Evolutionary conservation across 2,113 vertebrate genomes (phyloP).

Genomic region (Burhinus bistriatus): DNA sequence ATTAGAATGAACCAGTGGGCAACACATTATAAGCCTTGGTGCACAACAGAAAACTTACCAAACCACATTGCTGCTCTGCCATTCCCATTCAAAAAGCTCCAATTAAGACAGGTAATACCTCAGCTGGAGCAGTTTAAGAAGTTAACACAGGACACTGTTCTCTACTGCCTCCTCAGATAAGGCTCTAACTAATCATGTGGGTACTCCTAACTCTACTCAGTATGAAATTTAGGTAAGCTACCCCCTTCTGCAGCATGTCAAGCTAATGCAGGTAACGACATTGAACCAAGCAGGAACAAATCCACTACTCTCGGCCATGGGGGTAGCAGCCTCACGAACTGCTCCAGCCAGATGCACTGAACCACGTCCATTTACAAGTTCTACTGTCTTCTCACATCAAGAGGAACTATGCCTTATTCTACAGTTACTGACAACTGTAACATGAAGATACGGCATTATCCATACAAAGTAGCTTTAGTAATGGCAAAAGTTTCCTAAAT

Average conservation of each 20-base stretch:
- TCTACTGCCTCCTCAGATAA: background rate
- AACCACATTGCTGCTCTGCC: background rate
- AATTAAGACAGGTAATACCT: background rate
- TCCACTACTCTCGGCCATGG: background rate
- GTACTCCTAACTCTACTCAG: background rate
- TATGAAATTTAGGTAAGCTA: background rate
- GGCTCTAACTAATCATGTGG: background rate
- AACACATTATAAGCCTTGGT: background rate
- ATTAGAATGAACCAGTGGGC: background rate
- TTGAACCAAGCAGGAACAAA: background rate
- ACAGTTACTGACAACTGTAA: background rate
- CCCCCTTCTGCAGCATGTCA: background rate
- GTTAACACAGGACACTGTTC: background rate
- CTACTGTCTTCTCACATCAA: background rate
- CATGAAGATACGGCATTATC: background rate
- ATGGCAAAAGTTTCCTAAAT: background rate
- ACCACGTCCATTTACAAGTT: background rate
- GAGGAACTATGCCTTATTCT: background rate
- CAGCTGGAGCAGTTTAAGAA: background rate
- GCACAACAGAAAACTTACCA: background rate
- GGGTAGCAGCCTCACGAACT: background rate
- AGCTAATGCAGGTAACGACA: background rate
- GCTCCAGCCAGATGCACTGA: background rate
- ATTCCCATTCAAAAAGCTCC: background rate
- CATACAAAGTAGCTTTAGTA: background rate